These are phyloP conservation scores for Temnothorax rugatulus DNA, from an alignment of 2,888 invertebrate genomes.

Conservation along the genomic window DNA sequence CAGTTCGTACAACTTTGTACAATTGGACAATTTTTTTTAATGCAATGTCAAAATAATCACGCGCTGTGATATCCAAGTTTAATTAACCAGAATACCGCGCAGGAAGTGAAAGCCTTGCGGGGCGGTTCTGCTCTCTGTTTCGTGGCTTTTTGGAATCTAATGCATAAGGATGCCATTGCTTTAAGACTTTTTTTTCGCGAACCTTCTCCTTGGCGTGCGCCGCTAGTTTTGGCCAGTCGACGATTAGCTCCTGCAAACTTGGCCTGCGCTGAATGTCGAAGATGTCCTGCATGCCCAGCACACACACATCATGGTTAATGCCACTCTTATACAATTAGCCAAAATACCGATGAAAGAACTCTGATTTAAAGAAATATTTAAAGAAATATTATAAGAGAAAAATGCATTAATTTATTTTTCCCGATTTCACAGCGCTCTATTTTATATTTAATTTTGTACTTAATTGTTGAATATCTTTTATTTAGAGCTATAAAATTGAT, in stretches of 20 bases:
- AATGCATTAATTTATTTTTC: neutral
- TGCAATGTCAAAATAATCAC: neutral
- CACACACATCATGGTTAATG: slow-evolving; percentile 75
- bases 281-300: slow-evolving; percentile 87
- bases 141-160: slow-evolving; percentile 68
- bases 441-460: neutral
- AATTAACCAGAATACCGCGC: slow-evolving; percentile 56
- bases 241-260: slow-evolving; percentile 91
- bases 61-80: neutral
- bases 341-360: slow-evolving; percentile 60
- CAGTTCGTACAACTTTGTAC: neutral
- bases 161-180: slow-evolving; percentile 63
- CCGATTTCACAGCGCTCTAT: neutral
- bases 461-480: slow-evolving; percentile 9
- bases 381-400: slow-evolving; percentile 11
- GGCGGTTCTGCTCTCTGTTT: slow-evolving; percentile 62
- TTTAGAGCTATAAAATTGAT: neutral
- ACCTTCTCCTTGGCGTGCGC: slow-evolving; percentile 90
- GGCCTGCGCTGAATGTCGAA: slow-evolving; percentile 90
- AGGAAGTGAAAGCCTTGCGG: slow-evolving; percentile 69
- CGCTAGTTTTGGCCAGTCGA: slow-evolving; percentile 93
- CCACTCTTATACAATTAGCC: slow-evolving; percentile 70
- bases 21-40: neutral
- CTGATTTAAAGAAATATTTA: slow-evolving; percentile 51
- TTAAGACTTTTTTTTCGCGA: slow-evolving; percentile 86